These are phyloP conservation scores for Augiades crinisus DNA, from an alignment of 2,888 invertebrate species.

Conservation along the genomic window DNA sequence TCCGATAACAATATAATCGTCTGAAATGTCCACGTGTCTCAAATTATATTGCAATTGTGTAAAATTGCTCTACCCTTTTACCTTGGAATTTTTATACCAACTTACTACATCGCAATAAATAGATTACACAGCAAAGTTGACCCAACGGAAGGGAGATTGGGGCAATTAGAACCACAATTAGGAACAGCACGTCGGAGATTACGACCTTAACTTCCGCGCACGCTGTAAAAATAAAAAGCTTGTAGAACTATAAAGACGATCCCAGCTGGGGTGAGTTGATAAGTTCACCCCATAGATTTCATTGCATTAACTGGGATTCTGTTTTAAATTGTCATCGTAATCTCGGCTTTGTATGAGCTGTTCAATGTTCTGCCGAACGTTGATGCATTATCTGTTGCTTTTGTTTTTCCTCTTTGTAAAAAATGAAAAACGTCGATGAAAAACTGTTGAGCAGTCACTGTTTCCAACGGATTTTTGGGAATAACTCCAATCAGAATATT, in stretches of 20 bases:
- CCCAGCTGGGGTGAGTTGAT: conserved; percentile 34
- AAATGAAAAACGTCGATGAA: too few species aligned
- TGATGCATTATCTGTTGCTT: too few species aligned
- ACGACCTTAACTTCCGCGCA: conserved; percentile 61
- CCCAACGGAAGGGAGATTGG: conserved; percentile 45
- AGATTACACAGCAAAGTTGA: conserved; percentile 37
- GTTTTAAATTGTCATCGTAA: neutral
- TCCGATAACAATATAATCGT: too few species aligned
- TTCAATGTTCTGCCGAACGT: too few species aligned
- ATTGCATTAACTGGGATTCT: neutral
- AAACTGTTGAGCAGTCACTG: too few species aligned
- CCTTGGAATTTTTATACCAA: neutral
- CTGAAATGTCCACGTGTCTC: too few species aligned
- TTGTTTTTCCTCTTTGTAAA: too few species aligned
- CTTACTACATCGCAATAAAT: conserved; percentile 40
- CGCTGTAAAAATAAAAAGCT: conserved; percentile 67
- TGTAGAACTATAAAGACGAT: conserved; percentile 75
- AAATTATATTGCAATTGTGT: too few species aligned
- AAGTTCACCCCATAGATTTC: conserved; percentile 25
- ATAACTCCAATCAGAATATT: too few species aligned
- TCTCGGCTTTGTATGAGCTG: neutral
- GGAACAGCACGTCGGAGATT: conserved; percentile 79
- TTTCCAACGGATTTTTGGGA: too few species aligned
- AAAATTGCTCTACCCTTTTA: too few species aligned
- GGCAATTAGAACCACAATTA: conserved; percentile 80